Base-by-base conservation (phyloP, 2,888 invertebrate species). In the Agriotes lineatus region DNA sequence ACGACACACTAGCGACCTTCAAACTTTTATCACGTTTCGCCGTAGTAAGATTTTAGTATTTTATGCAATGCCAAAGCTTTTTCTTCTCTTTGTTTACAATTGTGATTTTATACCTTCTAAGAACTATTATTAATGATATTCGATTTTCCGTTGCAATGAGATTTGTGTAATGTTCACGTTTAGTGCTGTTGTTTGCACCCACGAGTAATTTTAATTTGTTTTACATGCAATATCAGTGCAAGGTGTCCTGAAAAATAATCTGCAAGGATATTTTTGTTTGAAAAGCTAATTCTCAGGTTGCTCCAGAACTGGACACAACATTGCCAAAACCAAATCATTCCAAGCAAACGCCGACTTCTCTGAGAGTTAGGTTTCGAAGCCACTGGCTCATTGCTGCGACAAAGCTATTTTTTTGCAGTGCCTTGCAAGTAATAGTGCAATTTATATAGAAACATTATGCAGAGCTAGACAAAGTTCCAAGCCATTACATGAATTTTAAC, bases 61-160 rank as follows among this genome's bases (percentile, higher is more conserved):
- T 63, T 63, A 56, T 33, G 20, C 14, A 54, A 67, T 42, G 58
- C 68, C 68, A 68, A 68, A 68, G 68, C 56, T 62, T 45, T 59
- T 56, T 56, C n/a, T 42, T 12, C 12, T 20, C 52, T 19, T 39
- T 56, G n/a, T 20, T 20, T 18, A 39, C 37, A 25, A 56, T 57
- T 48, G 58, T 65, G 65, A 65, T 65, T n/a, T 65, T 54, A 52
- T 52, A 48, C 35, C 18, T 33, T 30, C 33, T 52, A 52, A 18
- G 52, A 52, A 33, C 12, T 50, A 50, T 50, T 25, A 33, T 16
- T n/a, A n/a, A 33, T 52, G 20, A 10, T 52, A 52, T 25, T 33
- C 18, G 16, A 33, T 19, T 20, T 50, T 50, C 14, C 14, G 14
- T 6, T 39, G 1, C 9, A 14, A 42, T 12, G 12, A 33, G 25